phyloP scores from a whole-genome alignment of 2,888 invertebrate species.

The Selenia dentaria region DNA sequence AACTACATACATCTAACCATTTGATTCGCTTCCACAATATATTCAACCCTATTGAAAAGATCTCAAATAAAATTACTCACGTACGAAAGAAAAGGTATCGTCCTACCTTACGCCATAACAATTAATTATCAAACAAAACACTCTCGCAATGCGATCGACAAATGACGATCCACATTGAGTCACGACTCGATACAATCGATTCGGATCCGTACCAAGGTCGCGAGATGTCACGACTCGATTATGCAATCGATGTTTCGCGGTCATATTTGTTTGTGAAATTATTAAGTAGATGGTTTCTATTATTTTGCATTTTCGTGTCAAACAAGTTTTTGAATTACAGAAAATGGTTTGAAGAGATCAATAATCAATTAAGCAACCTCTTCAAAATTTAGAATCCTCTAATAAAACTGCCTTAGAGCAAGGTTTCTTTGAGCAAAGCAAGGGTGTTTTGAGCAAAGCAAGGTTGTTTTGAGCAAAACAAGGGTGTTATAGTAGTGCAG shows the following conservation, averaged over 20 bases:
- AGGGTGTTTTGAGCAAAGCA: no score
- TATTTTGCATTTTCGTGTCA: not conserved
- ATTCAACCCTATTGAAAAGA: not conserved
- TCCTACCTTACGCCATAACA: not conserved
- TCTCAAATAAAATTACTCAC: not conserved
- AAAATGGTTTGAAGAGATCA: no score
- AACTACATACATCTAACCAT: no score
- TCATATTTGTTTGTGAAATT: slow-evolving; percentile 23
- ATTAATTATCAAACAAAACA: slow-evolving; percentile 11
- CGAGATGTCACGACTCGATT: slow-evolving; percentile 25
- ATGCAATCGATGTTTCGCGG: slow-evolving; percentile 22
- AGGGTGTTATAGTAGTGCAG: no score
- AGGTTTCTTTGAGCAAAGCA: no score
- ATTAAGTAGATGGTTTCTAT: not conserved
- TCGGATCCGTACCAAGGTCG: slow-evolving; percentile 22
- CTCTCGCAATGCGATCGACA: slow-evolving; percentile 7
- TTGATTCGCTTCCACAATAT: not conserved
- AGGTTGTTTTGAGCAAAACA: no score
- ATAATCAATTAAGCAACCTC: no score
- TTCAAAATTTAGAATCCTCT: no score
- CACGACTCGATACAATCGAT: slow-evolving; percentile 23
- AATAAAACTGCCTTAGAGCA: no score
- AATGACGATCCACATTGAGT: slow-evolving; percentile 15
- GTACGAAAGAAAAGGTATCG: not conserved
- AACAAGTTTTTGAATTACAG: not conserved